Conservation (phyloP, 2,113 vertebrate species). For the Prionailurus bengalensis region DNA sequence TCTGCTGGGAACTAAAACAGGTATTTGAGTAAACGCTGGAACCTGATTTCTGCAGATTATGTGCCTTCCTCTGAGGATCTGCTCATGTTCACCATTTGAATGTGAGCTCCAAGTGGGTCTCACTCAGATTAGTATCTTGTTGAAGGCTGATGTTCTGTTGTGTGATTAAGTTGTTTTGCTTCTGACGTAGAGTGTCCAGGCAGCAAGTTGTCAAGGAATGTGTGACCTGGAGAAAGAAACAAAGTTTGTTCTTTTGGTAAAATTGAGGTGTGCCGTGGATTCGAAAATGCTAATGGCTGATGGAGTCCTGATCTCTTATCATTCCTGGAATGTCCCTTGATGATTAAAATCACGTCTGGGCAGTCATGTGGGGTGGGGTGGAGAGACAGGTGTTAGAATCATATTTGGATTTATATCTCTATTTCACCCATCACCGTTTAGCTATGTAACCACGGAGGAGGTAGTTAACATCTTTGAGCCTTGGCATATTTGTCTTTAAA, state of each 20-base stretch:
- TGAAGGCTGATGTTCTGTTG: not conserved
- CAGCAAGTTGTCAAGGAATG: not conserved
- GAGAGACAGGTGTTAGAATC: not conserved
- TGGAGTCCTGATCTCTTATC: not conserved
- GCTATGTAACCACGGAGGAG: not conserved
- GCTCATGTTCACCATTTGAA: not conserved
- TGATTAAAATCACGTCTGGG: not conserved
- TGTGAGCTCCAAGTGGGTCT: not conserved
- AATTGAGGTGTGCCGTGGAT: not conserved
- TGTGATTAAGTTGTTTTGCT: not conserved
- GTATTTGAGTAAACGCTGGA: not conserved
- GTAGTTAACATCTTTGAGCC: not conserved
- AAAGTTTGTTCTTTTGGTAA: not conserved
- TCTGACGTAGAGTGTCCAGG: not conserved
- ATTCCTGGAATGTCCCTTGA: not conserved
- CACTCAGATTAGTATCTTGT: not conserved
- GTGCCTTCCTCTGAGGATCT: not conserved
- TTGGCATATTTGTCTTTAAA: constrained; percentile 11
- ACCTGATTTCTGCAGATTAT: not conserved
- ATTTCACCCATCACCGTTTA: not conserved
- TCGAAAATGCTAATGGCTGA: not conserved
- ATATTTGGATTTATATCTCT: not conserved
- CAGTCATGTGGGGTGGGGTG: not conserved
- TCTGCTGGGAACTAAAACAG: not conserved
- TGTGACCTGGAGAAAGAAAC: not conserved